Evolutionary conservation across 2,113 vertebrate genomes (phyloP).

Genomic region (Tragelaphus buxtoni): DNA sequence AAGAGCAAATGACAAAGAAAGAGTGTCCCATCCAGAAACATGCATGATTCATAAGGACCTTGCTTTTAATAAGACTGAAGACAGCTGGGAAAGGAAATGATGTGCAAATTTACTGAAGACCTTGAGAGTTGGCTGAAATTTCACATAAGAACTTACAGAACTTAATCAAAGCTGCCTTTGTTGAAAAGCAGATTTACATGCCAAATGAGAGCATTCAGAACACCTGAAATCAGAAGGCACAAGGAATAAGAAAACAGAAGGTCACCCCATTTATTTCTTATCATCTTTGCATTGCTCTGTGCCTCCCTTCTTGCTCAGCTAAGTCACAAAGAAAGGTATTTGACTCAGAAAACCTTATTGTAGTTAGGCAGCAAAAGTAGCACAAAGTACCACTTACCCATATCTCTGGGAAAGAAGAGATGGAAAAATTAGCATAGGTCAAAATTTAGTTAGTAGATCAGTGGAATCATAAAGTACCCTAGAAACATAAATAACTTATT

Average conservation of each 20-base stretch:
- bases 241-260: background rate
- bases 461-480: background rate
- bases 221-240: background rate
- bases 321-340: slow-evolving; percentile 18
- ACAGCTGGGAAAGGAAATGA: background rate
- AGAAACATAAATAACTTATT: background rate
- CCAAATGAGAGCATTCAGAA: background rate
- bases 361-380: background rate
- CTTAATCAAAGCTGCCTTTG: slow-evolving; percentile 14
- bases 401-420: background rate
- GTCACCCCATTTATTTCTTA: background rate
- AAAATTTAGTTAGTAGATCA: slow-evolving; percentile 1
- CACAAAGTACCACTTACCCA: background rate
- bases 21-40: background rate
- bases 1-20: background rate
- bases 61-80: slow-evolving; percentile 6
- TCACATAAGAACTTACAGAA: background rate
- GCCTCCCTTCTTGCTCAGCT: background rate
- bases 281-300: background rate
- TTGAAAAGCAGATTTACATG: slow-evolving; percentile 42
- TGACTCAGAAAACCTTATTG: background rate
- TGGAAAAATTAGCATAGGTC: background rate
- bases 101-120: background rate
- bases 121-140: slow-evolving; percentile 8
- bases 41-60: background rate